Evolutionary conservation across 92 coral and sea anemone genomes (phyloP), one percentile per base, ranked within the genome.

Genomic region (Epizoanthus ramosus): DNA sequence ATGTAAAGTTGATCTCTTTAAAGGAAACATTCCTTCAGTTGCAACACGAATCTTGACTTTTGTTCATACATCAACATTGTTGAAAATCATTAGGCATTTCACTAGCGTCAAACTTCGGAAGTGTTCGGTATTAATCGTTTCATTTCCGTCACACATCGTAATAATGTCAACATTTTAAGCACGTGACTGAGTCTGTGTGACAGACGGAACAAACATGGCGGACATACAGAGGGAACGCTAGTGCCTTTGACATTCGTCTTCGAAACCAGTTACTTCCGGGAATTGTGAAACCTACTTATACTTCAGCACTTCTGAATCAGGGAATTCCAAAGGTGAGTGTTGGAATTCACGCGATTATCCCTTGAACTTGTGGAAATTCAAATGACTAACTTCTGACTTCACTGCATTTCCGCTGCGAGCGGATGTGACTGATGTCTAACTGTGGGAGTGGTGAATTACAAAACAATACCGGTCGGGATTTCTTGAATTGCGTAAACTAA

Each of bases 381-480:
- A 68, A 37, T 37, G 43, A 37, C 43, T 3, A 37, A 25, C 21
- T 35, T 16, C 19, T 18, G 24, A 24, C 47, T 72, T 33, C 47
- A 7, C 18, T 74, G 47, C 63, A 23, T 74, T 28, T 74, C 64
- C 43, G 45, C 31, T 74, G n/a, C 41, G 8, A 14, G 69, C 22
- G 72, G 72, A 67, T 14, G 28, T 19, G 43, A 67, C 72, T 41
- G 22, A 7, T 33, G 50, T 28, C 39, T 37, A 18, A 59, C 58
- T 75, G 82, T 77, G 82, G 82, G 82, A 77, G 82, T 77, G 82
- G 82, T 77, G 82, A 25, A 63, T 16, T 37, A 28, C 41, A 77
- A 58, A 59, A 59, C 54, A 57, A 16, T 5, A 13, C 21, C 24
- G 63, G 68, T 19, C 24, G 63, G 68, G 58, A 19, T 61, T 43